phyloP scores from a whole-genome alignment of 2,888 invertebrate genomes.

The Watsonalla binaria region DNA sequence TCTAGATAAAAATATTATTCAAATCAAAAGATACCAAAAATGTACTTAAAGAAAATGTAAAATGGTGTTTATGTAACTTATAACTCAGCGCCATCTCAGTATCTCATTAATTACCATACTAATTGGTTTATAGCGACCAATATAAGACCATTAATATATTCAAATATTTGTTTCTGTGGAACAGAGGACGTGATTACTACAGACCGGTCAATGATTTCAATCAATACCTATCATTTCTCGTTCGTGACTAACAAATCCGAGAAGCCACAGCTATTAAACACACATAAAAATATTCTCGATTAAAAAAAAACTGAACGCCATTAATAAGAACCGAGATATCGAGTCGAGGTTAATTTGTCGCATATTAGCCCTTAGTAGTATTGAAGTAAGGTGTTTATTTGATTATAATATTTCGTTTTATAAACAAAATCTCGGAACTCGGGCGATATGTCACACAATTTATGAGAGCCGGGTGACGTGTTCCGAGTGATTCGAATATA shows the following conservation, averaged over 20 bases:
- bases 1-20: slow-evolving; percentile 4
- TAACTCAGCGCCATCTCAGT: no score
- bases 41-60: no score
- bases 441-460: slow-evolving; percentile 70
- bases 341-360: slow-evolving; percentile 31
- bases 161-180: background rate
- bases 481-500: slow-evolving; percentile 59
- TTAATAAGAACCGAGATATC: slow-evolving; percentile 61
- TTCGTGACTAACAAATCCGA: slow-evolving; percentile 39
- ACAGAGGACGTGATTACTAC: slow-evolving; percentile 13
- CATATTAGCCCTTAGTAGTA: slow-evolving; percentile 34
- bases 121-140: background rate
- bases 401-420: slow-evolving; percentile 33
- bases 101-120: background rate
- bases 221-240: slow-evolving; percentile 31
- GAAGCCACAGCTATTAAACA: slow-evolving; percentile 33
- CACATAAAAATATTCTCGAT: slow-evolving; percentile 52
- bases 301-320: slow-evolving; percentile 57
- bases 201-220: slow-evolving; percentile 30
- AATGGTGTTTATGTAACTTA: no score
- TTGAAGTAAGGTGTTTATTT: slow-evolving; percentile 27
- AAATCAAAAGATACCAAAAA: background rate
- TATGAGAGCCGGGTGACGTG: slow-evolving; percentile 59
- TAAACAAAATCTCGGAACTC: slow-evolving; percentile 55
- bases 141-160: background rate